Base-by-base conservation (phyloP, 2,888 invertebrate species). In the Uloborus plumipes region DNA sequence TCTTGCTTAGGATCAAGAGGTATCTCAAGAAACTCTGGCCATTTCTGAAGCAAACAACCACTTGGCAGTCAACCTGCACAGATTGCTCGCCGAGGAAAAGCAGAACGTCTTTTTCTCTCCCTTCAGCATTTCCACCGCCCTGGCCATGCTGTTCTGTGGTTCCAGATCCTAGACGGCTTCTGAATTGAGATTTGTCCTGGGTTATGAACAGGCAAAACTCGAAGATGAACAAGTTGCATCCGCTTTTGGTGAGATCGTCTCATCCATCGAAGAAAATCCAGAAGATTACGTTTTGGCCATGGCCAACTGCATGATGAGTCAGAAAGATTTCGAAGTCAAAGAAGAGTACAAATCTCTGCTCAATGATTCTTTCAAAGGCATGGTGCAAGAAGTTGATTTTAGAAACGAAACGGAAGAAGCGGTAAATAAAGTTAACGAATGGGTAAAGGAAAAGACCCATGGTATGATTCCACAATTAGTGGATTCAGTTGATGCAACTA, bases 361-460 rank as follows among this genome's bases (percentile, higher is more conserved):
- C 0, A 87, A 90, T 11, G 91, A 92, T 61, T 90, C 91, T 20
- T 95, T 94, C 87, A 89, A 91, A 62, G 92, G 94, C 0, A 91
- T 91, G 47, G 91, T 92, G 9, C 91, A 93, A 87, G 89, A 90
- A 64, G 85, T 94, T 0, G 88, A 94, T 87, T 95, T 95, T 86
- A 86, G 73, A 0, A 85, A 92, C 26, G 88, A 90, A 1, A 87
- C 86, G 2, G n/a, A 16, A n/a, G 67, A 62, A 26, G 70, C 74
- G 0, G 88, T 89, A n/a, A 87, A 89, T 9, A 88, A 88, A 0
- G 95, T 98, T 62, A 98, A 98, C 88, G 86, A 89, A 50, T 96
- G 96, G 95, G 95, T 95, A 58, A 93, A 93, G 87, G 88, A 91
- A 9, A 92, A 94, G 87, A 98, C 98, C 0, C 93, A 94, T 76